Percentiles rank a stretch among this genome's conserved stretches.
These are phyloP conservation scores for Patella caerulea DNA, from an alignment of 2,888 invertebrate genomes.

Conservation along the genomic window DNA sequence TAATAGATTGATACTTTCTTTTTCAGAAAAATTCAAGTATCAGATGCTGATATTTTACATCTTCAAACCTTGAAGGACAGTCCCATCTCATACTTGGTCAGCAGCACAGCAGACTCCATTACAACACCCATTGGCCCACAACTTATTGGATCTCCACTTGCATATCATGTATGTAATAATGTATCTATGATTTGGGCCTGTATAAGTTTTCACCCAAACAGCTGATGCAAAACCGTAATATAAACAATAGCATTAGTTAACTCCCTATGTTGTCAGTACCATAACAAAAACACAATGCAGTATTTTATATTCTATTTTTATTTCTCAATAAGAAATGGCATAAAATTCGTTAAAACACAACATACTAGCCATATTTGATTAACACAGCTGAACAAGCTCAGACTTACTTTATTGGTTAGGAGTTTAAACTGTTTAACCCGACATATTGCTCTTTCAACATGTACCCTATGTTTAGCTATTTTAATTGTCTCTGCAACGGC, in stretches of 20 bases:
- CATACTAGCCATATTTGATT: background rate
- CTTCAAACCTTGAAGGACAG: background rate
- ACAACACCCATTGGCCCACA: background rate
- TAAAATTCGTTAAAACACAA: background rate
- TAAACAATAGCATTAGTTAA: too few relatives aligned
- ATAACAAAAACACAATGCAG: too few relatives aligned
- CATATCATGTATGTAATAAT: background rate
- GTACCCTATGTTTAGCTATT: background rate
- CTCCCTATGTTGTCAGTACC: too few relatives aligned
- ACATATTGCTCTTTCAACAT: background rate
- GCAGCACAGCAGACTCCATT: background rate
- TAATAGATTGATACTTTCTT: too few relatives aligned
- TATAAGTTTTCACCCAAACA: background rate
- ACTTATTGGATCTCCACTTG: background rate
- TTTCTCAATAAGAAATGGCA: background rate
- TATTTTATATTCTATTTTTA: background rate
- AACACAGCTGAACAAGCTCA: background rate
- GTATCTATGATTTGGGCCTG: background rate
- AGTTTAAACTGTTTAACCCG: background rate
- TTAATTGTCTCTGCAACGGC: background rate
- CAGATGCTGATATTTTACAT: background rate
- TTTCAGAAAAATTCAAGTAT: background rate
- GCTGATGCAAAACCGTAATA: too few relatives aligned
- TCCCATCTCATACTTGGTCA: background rate
- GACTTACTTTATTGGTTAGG: background rate